Base-by-base conservation (phyloP, 2,797 vertebrate species). In the Sciurus carolinensis region DNA sequence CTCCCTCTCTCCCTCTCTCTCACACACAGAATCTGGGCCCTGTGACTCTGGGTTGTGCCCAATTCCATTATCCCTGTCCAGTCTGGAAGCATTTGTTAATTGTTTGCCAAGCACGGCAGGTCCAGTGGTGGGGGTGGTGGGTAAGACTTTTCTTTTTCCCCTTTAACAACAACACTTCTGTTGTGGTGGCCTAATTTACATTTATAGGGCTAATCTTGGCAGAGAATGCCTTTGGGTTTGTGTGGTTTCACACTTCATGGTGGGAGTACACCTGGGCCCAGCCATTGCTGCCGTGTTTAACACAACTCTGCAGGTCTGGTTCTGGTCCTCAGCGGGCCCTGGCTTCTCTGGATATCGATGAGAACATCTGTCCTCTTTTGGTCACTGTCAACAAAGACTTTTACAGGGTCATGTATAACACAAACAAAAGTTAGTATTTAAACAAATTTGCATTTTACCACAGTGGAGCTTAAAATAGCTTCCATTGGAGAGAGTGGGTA, bases 391-490 rank as follows among this genome's bases (percentile, higher is more conserved):
- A 13, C 80, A 36, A 33, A 76, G 64, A 69, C n/a, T 87, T 88
- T 91, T 86, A 91, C 47, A 87, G 95, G 77, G 39, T 72, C 42
- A 12, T 72, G 73, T 11, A 80, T 50, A 79, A 79, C 15, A 26
- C 24, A 90, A 96, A 87, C 73, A 85, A 87, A 95, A 95, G 88
- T 92, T 93, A 90, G 33, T 75, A 42, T 69, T 87, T 87, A 87
- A 86, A 47, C 75, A 36, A 69, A 79, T 97, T 96, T 93, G 94
- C 91, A 93, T 97, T 91, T 96, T 39, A 96, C 92, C 96, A 87
- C 86, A 91, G n/a, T 52, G 42, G 69, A 95, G n/a, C 47, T 90
- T 77, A 92, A 93, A 84, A 83, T 92, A 95, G 91, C 47, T 66
- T 36, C 36, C 1, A 13, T 42, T 69, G 82, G 87, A 85, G 85